A percentile compares a stretch with the other conserved stretches of the same genome.
These are phyloP conservation scores for Marasmarcha lunaedactyla DNA, from an alignment of 2,888 invertebrate species.

Conservation along the genomic window DNA sequence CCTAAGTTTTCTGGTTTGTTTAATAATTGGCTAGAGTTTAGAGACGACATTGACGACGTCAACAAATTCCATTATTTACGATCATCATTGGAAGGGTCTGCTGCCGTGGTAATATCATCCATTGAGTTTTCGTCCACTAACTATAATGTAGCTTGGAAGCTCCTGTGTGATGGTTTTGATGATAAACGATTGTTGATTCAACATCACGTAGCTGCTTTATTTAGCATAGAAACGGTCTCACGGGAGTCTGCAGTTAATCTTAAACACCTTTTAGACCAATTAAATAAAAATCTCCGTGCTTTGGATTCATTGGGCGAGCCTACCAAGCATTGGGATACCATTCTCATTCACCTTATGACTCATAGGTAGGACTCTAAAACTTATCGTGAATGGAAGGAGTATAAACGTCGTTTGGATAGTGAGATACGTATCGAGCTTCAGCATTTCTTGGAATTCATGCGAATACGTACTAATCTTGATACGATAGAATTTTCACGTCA, in stretches of 20 bases:
- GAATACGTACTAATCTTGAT: neutral
- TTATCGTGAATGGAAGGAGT: constrained; percentile 6
- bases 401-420: constrained; percentile 1
- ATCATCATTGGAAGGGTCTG: constrained; percentile 15
- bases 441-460: neutral
- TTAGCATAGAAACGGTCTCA: too few relatives aligned
- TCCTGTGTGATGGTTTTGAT: too few relatives aligned
- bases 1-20: constrained; percentile 14
- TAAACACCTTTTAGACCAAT: constrained; percentile 14
- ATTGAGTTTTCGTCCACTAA: too few relatives aligned
- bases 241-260: constrained; percentile 4
- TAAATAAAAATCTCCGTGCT: constrained; percentile 18
- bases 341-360: constrained; percentile 4
- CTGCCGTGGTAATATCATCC: constrained; percentile 9
- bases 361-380: constrained; percentile 3
- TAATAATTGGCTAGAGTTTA: constrained; percentile 19
- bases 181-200: too few relatives aligned
- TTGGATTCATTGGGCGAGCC: constrained; percentile 16
- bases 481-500: neutral
- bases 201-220: too few relatives aligned
- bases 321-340: constrained; percentile 12
- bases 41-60: constrained; percentile 16
- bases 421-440: neutral
- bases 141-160: too few relatives aligned
- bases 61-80: constrained; percentile 20